phyloP scores from a whole-genome alignment of 2,888 invertebrate species.

The Agriopis leucophaearia region DNA sequence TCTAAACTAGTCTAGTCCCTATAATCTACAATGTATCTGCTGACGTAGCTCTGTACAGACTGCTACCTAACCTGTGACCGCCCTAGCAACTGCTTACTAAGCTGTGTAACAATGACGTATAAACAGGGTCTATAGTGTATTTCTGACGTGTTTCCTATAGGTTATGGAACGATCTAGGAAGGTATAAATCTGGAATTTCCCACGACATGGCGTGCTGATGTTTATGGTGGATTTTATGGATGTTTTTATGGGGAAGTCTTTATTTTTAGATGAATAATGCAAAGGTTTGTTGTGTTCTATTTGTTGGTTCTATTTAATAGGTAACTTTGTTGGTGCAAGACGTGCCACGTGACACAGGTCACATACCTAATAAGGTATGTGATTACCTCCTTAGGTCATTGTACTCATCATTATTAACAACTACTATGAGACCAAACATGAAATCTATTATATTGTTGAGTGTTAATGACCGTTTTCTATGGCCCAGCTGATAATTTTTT shows the following conservation, averaged over 20 bases:
- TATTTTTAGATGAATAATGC: constrained; percentile 21
- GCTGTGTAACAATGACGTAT: constrained; percentile 7
- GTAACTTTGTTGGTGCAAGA: background rate
- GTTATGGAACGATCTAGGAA: constrained; percentile 18
- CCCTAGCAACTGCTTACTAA: background rate
- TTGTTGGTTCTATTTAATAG: too few species aligned
- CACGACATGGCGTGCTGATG: constrained; percentile 8
- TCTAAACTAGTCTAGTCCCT: background rate
- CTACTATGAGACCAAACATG: too few species aligned
- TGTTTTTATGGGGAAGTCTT: constrained; percentile 6
- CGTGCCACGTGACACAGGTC: background rate
- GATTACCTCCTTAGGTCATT: too few species aligned
- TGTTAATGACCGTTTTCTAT: too few species aligned
- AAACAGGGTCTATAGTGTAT: constrained; percentile 9
- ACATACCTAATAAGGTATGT: background rate
- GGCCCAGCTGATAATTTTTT: too few species aligned
- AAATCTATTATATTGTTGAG: too few species aligned
- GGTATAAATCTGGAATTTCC: constrained; percentile 13
- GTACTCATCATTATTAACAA: too few species aligned
- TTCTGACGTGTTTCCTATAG: constrained; percentile 15
- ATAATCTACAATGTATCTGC: constrained; percentile 2
- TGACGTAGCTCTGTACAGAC: constrained; percentile 20
- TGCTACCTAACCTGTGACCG: constrained; percentile 4
- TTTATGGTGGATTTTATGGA: constrained; percentile 9
- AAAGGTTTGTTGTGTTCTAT: constrained; percentile 3